Evolutionary conservation across 2,113 vertebrate species (phyloP).

Genomic region (Scopus umbretta): DNA sequence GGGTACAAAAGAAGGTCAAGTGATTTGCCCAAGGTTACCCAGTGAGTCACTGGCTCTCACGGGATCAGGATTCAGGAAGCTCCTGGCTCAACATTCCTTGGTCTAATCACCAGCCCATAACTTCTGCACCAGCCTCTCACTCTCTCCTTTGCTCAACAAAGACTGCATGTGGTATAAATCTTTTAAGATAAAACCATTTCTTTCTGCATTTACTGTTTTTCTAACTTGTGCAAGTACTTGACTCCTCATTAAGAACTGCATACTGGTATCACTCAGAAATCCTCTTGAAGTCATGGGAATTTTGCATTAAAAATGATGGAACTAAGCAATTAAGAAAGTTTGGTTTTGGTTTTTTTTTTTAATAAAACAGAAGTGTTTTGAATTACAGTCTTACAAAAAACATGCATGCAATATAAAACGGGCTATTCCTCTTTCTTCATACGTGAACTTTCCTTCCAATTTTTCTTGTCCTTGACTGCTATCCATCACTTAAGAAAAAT

Average conservation of each 20-base stretch:
- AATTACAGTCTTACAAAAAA: background rate
- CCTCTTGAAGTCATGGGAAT: background rate
- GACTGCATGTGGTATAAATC: background rate
- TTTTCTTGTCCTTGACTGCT: background rate
- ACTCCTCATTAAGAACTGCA: background rate
- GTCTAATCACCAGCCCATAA: background rate
- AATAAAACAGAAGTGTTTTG: background rate
- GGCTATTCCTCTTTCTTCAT: background rate
- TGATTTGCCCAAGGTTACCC: constrained; percentile 35
- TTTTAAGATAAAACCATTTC: background rate
- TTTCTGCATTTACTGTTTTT: background rate
- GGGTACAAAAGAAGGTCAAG: constrained; percentile 47
- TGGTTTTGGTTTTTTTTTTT: background rate
- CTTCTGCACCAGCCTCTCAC: background rate
- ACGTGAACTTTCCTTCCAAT: background rate
- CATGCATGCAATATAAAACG: background rate
- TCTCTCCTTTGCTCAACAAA: background rate
- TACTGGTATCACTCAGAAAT: background rate
- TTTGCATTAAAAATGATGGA: background rate
- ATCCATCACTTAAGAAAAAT: background rate
- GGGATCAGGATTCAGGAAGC: constrained; percentile 11
- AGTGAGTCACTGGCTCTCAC: constrained; percentile 8
- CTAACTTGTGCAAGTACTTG: background rate
- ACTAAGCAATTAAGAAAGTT: background rate
- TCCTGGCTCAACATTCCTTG: background rate